Evolutionary conservation across 2,113 vertebrate species (phyloP).

Genomic region (Actinemys pallida): DNA sequence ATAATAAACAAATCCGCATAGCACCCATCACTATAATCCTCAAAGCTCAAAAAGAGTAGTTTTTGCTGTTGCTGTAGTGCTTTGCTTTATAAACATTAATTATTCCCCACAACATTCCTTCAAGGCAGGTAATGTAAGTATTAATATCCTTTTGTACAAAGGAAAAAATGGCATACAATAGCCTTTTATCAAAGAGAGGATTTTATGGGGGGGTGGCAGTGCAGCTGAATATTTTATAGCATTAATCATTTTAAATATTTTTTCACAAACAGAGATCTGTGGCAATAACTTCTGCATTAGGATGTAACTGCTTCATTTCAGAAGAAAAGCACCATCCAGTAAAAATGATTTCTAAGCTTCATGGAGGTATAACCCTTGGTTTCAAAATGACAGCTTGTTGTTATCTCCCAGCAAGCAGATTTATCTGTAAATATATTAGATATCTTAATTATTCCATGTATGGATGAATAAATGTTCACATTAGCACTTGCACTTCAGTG

Average conservation of each 20-base stretch:
- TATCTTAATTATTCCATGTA: slow-evolving; percentile 44
- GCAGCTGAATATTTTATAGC: slow-evolving; percentile 52
- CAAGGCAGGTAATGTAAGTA: slow-evolving; percentile 3
- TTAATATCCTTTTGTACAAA: slow-evolving; percentile 46
- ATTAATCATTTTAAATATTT: slow-evolving; percentile 41
- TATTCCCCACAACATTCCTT: not conserved
- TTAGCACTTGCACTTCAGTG: slow-evolving; percentile 58
- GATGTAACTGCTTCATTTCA: not conserved
- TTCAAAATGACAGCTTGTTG: slow-evolving; percentile 45
- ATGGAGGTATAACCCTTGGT: not conserved
- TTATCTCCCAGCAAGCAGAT: slow-evolving; percentile 36
- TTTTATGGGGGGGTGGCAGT: slow-evolving; percentile 24
- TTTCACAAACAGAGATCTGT: slow-evolving; percentile 40
- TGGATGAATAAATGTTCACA: slow-evolving; percentile 59
- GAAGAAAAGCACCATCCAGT: not conserved
- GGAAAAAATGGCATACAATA: not conserved
- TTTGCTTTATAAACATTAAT: slow-evolving; percentile 37
- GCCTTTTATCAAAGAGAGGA: slow-evolving; percentile 47
- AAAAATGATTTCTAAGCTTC: slow-evolving; percentile 33
- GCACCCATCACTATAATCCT: not conserved
- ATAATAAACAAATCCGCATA: not conserved
- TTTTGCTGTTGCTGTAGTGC: not conserved
- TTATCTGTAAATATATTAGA: slow-evolving; percentile 46
- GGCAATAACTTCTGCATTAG: slow-evolving; percentile 35
- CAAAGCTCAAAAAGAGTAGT: slow-evolving; percentile 2